A percentile compares a stretch with the other conserved stretches of the same genome.
Conservation (phyloP, 1,140 invertebrate species). For the Brachionus koreanus region DNA sequence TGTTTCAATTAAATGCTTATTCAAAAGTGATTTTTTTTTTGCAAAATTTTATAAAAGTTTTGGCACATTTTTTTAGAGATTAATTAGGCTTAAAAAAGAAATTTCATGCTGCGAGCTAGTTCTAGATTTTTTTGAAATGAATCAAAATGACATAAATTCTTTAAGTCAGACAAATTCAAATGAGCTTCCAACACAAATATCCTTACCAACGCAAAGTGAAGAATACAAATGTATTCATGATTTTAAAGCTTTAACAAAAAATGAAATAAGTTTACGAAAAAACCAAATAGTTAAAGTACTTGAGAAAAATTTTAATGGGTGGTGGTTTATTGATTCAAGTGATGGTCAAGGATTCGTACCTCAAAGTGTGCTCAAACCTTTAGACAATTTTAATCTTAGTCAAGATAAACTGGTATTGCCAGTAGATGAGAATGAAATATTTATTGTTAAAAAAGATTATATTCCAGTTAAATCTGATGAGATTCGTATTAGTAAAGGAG, state of each 20-base stretch:
- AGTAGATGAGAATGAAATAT: neutral
- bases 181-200: neutral
- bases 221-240: slow-evolving; percentile 13
- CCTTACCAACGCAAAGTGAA: neutral
- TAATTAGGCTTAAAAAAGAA: slow-evolving; percentile 10
- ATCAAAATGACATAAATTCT: neutral
- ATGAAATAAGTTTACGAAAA: neutral
- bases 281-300: slow-evolving; percentile 2
- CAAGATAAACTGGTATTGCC: neutral
- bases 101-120: neutral
- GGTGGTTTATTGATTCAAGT: neutral
- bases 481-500: neutral
- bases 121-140: neutral
- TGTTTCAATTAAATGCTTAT: neutral
- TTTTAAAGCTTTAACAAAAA: neutral
- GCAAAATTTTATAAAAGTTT: neutral
- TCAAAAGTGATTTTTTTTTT: neutral
- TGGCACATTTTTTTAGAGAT: neutral
- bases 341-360: slow-evolving; percentile 11
- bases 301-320: slow-evolving; percentile 18
- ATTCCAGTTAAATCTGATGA: neutral
- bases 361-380: neutral
- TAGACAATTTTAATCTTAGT: neutral
- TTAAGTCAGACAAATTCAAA: neutral
- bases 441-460: neutral